Percentiles rank a stretch among this genome's conserved stretches.
phyloP scores from a whole-genome alignment of 2,888 invertebrate species.

The Drosophila colorata region DNA sequence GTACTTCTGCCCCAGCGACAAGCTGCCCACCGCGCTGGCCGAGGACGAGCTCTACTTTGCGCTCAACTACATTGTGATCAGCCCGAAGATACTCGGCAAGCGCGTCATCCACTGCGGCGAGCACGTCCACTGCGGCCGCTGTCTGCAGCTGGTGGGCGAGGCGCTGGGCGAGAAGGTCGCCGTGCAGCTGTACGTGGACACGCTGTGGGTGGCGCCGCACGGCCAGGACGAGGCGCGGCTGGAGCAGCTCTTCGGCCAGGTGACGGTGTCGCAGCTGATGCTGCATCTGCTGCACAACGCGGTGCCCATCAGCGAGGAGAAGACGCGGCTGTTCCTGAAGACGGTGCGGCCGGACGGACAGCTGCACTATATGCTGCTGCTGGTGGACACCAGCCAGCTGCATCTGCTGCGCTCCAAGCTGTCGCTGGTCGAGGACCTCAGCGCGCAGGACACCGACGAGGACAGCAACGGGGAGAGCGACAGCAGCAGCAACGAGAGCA shows the following conservation, averaged over 20 bases:
- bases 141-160: conserved; percentile 41
- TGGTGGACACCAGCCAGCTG: conserved; percentile 22
- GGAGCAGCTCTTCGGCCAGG: conserved; percentile 26
- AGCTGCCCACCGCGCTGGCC: not conserved
- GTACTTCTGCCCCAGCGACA: conserved; percentile 14
- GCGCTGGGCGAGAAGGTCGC: conserved; percentile 27
- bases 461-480: not conserved
- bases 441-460: not conserved
- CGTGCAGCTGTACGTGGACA: conserved; percentile 41
- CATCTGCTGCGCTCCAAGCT: conserved; percentile 48
- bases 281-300: conserved; percentile 47
- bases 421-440: not conserved
- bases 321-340: conserved; percentile 40
- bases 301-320: conserved; percentile 21
- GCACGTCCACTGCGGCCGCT: conserved; percentile 42
- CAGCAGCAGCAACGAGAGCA: conserved; percentile 6
- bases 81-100: not conserved
- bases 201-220: conserved; percentile 18
- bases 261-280: conserved; percentile 54
- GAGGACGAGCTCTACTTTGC: conserved; percentile 38
- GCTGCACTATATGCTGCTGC: conserved; percentile 38
- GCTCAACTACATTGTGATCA: conserved; percentile 42
- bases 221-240: not conserved
- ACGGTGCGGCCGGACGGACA: conserved; percentile 53
- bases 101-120: not conserved